phyloP scores from a whole-genome alignment of 2,113 vertebrate genomes.

The Acrocephalus arundinaceus region DNA sequence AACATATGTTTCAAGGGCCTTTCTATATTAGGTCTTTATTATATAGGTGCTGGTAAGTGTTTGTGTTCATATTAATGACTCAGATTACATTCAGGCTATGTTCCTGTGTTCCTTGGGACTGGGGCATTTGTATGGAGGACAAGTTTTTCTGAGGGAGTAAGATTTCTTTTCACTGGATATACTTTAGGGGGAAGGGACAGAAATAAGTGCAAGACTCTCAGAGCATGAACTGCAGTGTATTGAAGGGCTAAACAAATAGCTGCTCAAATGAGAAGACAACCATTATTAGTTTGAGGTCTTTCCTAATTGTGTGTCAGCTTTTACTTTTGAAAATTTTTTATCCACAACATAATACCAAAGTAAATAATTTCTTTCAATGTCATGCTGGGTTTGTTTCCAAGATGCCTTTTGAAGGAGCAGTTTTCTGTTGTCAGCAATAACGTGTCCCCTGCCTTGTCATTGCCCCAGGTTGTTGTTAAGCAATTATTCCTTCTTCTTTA shows the following conservation, averaged over 20 bases:
- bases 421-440: constrained; percentile 14
- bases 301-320: background rate
- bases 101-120: background rate
- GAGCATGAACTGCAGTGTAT: background rate
- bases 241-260: background rate
- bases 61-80: background rate
- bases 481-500: background rate
- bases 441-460: constrained; percentile 6
- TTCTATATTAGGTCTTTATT: background rate
- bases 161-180: background rate
- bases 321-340: background rate
- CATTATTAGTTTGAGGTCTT: background rate
- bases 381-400: background rate
- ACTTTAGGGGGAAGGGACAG: background rate
- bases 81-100: background rate
- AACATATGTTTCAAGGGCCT: background rate
- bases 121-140: background rate
- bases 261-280: background rate
- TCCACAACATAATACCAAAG: background rate
- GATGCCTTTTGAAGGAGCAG: background rate
- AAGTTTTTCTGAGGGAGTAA: background rate
- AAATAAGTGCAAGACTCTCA: background rate
- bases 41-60: background rate
- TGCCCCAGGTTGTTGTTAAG: constrained; percentile 7
- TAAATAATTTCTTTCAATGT: background rate